Conservation (phyloP, 2,888 invertebrate species). For the Ichneumoninae sp. region DNA sequence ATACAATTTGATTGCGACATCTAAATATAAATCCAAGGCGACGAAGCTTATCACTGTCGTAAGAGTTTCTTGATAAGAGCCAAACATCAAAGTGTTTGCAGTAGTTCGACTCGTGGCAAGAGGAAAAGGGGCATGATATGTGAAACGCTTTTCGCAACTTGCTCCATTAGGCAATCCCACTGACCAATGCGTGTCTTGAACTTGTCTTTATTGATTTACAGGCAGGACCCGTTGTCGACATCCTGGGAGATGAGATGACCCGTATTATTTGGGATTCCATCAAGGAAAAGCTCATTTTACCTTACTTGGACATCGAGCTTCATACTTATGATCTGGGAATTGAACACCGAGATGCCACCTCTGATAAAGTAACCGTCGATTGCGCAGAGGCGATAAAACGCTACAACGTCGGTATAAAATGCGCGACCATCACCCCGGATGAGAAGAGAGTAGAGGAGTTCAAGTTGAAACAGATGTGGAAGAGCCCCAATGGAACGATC, state of each 20-base stretch:
- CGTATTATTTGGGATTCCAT: constrained; percentile 99
- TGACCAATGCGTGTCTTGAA: neutral
- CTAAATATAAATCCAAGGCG: neutral
- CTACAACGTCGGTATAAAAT: constrained; percentile 99
- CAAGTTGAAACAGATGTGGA: constrained; percentile 95
- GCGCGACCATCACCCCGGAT: constrained; percentile 99
- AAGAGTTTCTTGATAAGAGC: constrained; percentile 28
- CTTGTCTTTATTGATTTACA: constrained; percentile 75
- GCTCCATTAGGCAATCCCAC: neutral
- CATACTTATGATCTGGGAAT: constrained; percentile 98
- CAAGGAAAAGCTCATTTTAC: constrained; percentile 97
- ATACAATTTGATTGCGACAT: neutral
- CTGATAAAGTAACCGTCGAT: constrained; percentile 98
- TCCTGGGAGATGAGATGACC: constrained; percentile 98
- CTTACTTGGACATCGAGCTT: constrained; percentile 97
- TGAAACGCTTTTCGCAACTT: neutral
- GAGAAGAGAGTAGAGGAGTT: constrained; percentile 97
- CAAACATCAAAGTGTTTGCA: neutral
- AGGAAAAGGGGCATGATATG: neutral
- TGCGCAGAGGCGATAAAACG: constrained; percentile 98
- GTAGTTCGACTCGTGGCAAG: neutral
- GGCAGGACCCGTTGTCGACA: constrained; percentile 95
- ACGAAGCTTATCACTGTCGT: neutral
- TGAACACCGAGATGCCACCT: constrained; percentile 96
- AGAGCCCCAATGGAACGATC: constrained; percentile 95